These are phyloP conservation scores for Goniozus legneri DNA, from an alignment of 1,140 invertebrate genomes.

Conservation along the genomic window DNA sequence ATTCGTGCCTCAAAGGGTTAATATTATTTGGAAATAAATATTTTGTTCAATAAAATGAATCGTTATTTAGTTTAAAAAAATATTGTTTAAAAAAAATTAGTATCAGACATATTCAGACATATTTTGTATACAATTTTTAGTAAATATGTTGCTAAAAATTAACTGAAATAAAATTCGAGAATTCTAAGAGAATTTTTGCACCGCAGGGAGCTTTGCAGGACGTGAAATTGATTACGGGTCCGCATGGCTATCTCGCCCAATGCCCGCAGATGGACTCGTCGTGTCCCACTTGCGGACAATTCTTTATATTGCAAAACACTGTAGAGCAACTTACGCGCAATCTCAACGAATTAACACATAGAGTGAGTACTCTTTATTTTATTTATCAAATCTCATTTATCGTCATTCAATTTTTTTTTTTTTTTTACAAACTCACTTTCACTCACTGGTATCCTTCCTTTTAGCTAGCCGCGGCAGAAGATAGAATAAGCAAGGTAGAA, in stretches of 20 bases:
- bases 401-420: too few relatives aligned
- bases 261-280: slow-evolving; percentile 81
- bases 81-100: too few relatives aligned
- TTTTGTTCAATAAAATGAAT: too few relatives aligned
- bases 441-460: slow-evolving; percentile 47
- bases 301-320: slow-evolving; percentile 74
- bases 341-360: slow-evolving; percentile 60
- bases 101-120: too few relatives aligned
- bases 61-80: too few relatives aligned
- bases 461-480: slow-evolving; percentile 70
- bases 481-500: slow-evolving; percentile 71
- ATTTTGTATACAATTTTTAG: too few relatives aligned
- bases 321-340: slow-evolving; percentile 60
- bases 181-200: not conserved
- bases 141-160: not conserved
- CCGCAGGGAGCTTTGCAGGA: slow-evolving; percentile 81
- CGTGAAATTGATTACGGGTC: slow-evolving; percentile 76
- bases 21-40: too few relatives aligned
- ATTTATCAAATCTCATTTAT: slow-evolving; percentile 16
- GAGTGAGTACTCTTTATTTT: slow-evolving; percentile 53
- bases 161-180: too few relatives aligned
- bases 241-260: slow-evolving; percentile 81
- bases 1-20: too few relatives aligned
- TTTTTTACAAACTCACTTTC: slow-evolving; percentile 15
- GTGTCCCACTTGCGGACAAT: slow-evolving; percentile 88